Base-by-base conservation (phyloP, 1,140 invertebrate genomes). In the Anoplophora glabripennis region DNA sequence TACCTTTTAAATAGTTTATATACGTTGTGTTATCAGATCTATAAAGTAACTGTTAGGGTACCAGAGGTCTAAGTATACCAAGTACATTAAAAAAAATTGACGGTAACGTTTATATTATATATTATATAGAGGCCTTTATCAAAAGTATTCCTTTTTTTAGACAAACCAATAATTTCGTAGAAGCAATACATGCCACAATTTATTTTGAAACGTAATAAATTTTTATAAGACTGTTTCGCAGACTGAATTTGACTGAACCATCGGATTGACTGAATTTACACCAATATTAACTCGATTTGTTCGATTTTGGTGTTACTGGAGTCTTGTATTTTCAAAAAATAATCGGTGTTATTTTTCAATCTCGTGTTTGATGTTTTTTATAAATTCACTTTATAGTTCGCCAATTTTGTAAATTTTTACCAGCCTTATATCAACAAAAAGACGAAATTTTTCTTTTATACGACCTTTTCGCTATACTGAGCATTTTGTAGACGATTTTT, bases 161-260 rank as follows among this genome's bases (percentile, higher is more conserved):
- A 33, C 12, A 15, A 37, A 51, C 34, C 48, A 53, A 53, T 53
- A 51, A 11, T 34, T 49, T 48, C 11, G 10, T 9, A 59, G 51
- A 61, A 54, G 40, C 41, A 54, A 54, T 54, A 40, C 51, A 33
- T 40, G 0, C 33, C 11, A 61, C 34, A 46, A 28, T 40, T 17
- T 28, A n/a, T 9, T 53, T 63, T 46, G 11, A 44, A 44, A 45
- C 0, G n/a, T 11, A 8, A 64, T 17, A 64, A 45, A 48, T 47
- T 52, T 49, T 42, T 44, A 67, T 55, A 69, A 69, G 67, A 69
- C 67, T 69, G 67, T 63, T 41, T 34, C 48, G 48, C 48, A 61
- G 68, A 70, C 68, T 70, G 65, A 70, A 53, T 58, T 63, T 59
- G 67, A 67, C 67, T 67, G 67, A 68, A 65, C 38, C 57, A 68